Conservation (phyloP, 2,888 invertebrate genomes). For the Melitaea athalia region DNA sequence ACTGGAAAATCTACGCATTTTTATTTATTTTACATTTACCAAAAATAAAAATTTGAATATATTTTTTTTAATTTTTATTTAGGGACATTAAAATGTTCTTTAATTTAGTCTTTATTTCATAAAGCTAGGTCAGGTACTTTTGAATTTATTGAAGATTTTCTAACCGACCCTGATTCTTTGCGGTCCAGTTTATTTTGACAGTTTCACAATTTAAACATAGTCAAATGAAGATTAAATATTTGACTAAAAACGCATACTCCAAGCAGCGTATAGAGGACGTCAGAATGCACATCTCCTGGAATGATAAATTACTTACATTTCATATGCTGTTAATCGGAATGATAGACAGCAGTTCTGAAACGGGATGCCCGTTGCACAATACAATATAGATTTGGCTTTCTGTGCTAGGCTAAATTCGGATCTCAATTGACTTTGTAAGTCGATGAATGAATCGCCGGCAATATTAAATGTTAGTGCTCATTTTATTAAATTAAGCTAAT, state of each 20-base stretch:
- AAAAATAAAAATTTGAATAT: too few relatives aligned
- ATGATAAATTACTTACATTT: slow-evolving; percentile 45
- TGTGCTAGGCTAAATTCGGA: slow-evolving; percentile 70
- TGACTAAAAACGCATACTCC: slow-evolving; percentile 32
- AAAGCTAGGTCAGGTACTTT: too few relatives aligned
- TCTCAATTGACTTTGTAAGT: slow-evolving; percentile 71
- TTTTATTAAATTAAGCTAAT: slow-evolving; percentile 52
- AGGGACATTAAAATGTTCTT: too few relatives aligned
- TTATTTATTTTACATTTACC: too few relatives aligned
- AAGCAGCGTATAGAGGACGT: slow-evolving; percentile 23
- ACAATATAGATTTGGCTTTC: slow-evolving; percentile 53
- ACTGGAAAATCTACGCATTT: too few relatives aligned
- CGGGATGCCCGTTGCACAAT: slow-evolving; percentile 44
- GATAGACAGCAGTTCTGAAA: slow-evolving; percentile 35
- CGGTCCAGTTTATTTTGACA: slow-evolving; percentile 6
- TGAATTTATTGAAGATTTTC: too few relatives aligned
- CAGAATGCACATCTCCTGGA: slow-evolving; percentile 38
- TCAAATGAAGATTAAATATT: slow-evolving; percentile 21
- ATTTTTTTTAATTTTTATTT: too few relatives aligned
- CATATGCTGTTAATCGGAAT: slow-evolving; percentile 41
- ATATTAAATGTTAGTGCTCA: slow-evolving; percentile 50
- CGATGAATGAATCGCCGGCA: slow-evolving; percentile 64
- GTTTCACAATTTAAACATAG: slow-evolving; percentile 3
- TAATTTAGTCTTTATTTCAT: too few relatives aligned
- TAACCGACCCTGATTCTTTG: too few relatives aligned